phyloP scores from a whole-genome alignment of 2,113 vertebrate genomes.

The Pithys albifrons region DNA sequence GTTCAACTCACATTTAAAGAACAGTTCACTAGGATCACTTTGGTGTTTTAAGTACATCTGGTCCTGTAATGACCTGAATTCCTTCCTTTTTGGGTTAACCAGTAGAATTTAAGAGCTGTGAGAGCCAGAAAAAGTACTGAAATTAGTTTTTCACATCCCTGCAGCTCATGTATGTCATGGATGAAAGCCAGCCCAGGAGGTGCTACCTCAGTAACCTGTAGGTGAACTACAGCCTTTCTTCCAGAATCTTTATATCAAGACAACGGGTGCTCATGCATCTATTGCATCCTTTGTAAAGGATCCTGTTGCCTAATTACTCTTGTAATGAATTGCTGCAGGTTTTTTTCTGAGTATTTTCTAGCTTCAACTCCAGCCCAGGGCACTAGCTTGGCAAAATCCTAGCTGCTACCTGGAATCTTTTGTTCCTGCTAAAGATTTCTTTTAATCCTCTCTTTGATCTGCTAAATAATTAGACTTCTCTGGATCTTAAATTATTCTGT shows the following conservation, averaged over 20 bases:
- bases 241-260: neutral
- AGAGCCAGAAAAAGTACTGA: neutral
- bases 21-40: neutral
- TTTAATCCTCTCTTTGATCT: neutral
- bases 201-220: neutral
- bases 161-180: rapidly evolving
- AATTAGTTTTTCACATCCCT: neutral
- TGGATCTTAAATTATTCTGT: neutral
- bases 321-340: neutral
- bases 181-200: rapidly evolving
- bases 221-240: neutral
- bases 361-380: neutral
- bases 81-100: neutral
- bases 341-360: neutral
- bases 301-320: neutral
- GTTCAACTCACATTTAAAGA: neutral
- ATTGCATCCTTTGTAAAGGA: neutral
- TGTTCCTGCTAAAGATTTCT: neutral
- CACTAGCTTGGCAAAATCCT: neutral
- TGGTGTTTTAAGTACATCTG: neutral
- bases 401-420: neutral
- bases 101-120: neutral
- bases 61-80: neutral
- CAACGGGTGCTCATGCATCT: neutral
- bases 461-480: neutral